Percentiles rank a stretch among this genome's conserved stretches.
Evolutionary conservation across 2,888 invertebrate species (phyloP).

Genomic region (Oasisia sp.): DNA sequence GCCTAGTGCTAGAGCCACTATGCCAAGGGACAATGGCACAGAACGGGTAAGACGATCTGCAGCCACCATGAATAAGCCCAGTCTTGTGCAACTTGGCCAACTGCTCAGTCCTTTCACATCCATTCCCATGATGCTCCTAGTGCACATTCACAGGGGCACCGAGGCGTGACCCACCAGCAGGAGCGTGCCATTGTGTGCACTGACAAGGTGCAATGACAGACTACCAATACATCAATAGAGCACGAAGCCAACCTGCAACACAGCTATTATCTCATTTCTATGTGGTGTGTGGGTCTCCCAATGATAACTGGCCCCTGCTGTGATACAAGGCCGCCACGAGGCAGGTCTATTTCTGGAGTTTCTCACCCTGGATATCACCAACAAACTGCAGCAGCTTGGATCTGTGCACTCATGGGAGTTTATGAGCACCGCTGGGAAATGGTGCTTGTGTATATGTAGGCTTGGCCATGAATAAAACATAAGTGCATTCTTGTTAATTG

Average conservation of each 20-base stretch:
- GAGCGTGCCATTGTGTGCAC: not conserved
- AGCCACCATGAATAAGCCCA: not conserved
- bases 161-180: not conserved
- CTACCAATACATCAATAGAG: not conserved
- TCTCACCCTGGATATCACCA: not conserved
- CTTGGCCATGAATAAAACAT: not conserved
- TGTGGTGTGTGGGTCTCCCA: not conserved
- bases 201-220: not conserved
- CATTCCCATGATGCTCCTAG: not conserved
- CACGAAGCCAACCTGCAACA: not conserved
- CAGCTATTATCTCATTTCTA: not conserved
- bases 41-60: not conserved
- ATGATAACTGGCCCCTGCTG: not conserved
- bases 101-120: not conserved
- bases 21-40: not conserved
- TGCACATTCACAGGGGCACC: not conserved
- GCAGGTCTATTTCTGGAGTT: not conserved
- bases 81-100: not conserved
- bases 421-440: not conserved
- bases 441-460: not conserved
- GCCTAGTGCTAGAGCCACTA: not conserved
- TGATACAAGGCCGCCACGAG: not conserved
- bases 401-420: not conserved
- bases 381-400: not conserved
- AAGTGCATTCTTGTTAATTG: not conserved